Evolutionary conservation across 2,797 vertebrate species (phyloP).

Genomic region (Eurystomus glaucurus): DNA sequence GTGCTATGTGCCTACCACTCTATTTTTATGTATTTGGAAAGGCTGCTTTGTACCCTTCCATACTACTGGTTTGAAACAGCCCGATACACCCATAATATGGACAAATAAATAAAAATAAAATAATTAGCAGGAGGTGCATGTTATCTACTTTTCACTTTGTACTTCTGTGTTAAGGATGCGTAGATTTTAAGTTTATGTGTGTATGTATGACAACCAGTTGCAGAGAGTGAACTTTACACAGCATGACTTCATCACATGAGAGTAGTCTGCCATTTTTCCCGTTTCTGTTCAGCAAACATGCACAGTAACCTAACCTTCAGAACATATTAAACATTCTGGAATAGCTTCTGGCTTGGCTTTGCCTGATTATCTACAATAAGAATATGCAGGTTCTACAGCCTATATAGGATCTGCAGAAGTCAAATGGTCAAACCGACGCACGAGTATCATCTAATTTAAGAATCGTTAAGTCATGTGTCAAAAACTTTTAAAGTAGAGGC

Average conservation of each 20-base stretch:
- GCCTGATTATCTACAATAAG: background rate
- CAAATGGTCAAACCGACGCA: background rate
- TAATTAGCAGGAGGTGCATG: accelerated
- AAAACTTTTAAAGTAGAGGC: background rate
- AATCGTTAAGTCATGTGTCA: background rate
- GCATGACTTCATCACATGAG: background rate
- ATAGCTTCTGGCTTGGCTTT: background rate
- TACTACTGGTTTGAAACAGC: background rate
- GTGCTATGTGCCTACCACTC: accelerated
- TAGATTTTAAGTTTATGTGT: background rate
- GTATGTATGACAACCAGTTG: background rate
- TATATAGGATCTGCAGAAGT: background rate
- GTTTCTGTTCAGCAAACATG: background rate
- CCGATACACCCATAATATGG: accelerated
- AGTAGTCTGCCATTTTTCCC: constrained; percentile 27
- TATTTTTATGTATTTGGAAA: accelerated
- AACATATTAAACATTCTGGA: background rate
- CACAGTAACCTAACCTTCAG: background rate
- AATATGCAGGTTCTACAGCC: accelerated
- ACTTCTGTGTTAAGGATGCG: background rate
- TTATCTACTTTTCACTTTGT: background rate
- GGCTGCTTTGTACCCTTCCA: background rate
- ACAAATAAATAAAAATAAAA: background rate
- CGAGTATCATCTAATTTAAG: background rate
- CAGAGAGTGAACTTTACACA: constrained; percentile 23